Evolutionary conservation across 2,888 invertebrate species (phyloP), one percentile per base, ranked within the genome.

Genomic region (Stenoptilia bipunctidactyla): DNA sequence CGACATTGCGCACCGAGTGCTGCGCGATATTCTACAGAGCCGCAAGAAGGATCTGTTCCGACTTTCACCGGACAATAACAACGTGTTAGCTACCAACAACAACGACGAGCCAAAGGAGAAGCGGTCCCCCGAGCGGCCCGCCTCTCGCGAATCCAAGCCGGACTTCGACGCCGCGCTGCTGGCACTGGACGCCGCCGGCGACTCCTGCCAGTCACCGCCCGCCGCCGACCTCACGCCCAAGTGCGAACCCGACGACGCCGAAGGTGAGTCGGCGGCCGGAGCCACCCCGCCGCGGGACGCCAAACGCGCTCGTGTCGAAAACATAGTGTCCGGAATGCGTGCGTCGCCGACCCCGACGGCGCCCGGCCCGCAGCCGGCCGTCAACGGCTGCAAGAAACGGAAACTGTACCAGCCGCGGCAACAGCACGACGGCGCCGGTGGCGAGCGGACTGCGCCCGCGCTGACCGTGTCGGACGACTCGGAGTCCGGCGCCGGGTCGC

Each of bases 401-500:
- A 98, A 98, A 75, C 86, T 97, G 20, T 97, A 97, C 66, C 96
- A 96, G 61, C 97, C 97, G 9, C 96, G 96, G 71, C 97, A 97
- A 63, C 95, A 96, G 4, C 30, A 30, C 30, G 30, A 30, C 71
- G 86, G 86, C 41, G 88, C 88, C 15, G 88, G 87, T 52, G 20
- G 4, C 8, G 4, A 3, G 4, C 4, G 20, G 3, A 92, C 92
- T 61, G 86, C 86, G 41, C 88, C 88, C 15, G 88, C 87, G 52
- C 75, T 68, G 15, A 77, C 82, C 25, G 66, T 80, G 43, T 87
- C 89, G 38, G 90, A 90, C 52, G 90, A 91, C 45, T 92, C 91
- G 44, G 92, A 92, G 50, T 91, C 91, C 46, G 91, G 92, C 47
- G 92, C 93, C 55, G 90, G 90, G 52, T 87, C 90, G 53, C 90